These are phyloP conservation scores for Papilio aristodemus DNA, from an alignment of 1,140 invertebrate species.

Conservation along the genomic window DNA sequence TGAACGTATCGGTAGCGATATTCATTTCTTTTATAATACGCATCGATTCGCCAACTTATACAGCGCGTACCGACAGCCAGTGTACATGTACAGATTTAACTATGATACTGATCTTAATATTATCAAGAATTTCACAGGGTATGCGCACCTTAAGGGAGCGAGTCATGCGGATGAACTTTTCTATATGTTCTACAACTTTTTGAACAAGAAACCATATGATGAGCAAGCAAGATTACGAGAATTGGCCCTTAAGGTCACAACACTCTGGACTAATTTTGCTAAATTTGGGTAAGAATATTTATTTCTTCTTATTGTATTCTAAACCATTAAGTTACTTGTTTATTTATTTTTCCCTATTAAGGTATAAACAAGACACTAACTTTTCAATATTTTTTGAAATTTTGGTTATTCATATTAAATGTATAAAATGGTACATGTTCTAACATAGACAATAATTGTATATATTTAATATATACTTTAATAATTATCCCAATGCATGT, in stretches of 20 bases:
- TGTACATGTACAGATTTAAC: slow-evolving; percentile 79
- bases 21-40: slow-evolving; percentile 68
- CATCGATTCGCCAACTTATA: slow-evolving; percentile 64
- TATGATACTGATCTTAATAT: slow-evolving; percentile 63
- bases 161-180: slow-evolving; percentile 83
- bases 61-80: slow-evolving; percentile 41
- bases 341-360: too few relatives aligned
- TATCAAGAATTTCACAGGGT: slow-evolving; percentile 45
- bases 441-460: too few relatives aligned
- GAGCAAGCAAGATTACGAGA: slow-evolving; percentile 53
- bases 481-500: too few relatives aligned
- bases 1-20: slow-evolving; percentile 46
- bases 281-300: slow-evolving; percentile 79
- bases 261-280: slow-evolving; percentile 86
- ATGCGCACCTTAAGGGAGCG: slow-evolving; percentile 68
- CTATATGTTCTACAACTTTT: slow-evolving; percentile 81
- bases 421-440: too few relatives aligned
- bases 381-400: too few relatives aligned
- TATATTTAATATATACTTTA: too few relatives aligned
- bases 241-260: slow-evolving; percentile 73
- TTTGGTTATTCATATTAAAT: too few relatives aligned
- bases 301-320: not conserved
- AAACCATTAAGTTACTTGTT: too few relatives aligned
- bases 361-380: too few relatives aligned
- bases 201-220: slow-evolving; percentile 59